phyloP scores from a whole-genome alignment of 1,140 invertebrate genomes.

The Papilio polyxenes region DNA sequence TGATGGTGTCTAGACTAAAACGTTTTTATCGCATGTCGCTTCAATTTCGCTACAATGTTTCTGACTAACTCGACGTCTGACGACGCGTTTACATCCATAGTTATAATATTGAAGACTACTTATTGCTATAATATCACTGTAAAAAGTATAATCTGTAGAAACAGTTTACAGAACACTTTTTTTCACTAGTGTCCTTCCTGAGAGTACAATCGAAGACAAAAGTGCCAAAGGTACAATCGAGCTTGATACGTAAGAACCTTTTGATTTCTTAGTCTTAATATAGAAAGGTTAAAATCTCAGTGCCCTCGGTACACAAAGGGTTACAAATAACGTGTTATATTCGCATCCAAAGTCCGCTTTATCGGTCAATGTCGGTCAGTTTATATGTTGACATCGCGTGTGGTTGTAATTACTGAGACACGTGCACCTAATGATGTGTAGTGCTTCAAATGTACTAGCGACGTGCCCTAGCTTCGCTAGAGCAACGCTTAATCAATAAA shows the following conservation, averaged over 20 bases:
- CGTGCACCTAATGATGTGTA: neutral
- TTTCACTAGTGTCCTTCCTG: neutral
- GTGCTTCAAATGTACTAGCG: neutral
- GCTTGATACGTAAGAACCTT: neutral
- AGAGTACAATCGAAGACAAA: neutral
- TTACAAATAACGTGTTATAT: slow-evolving; percentile 13
- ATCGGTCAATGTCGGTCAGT: slow-evolving; percentile 12
- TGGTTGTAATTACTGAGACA: neutral
- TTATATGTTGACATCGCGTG: neutral
- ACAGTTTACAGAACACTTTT: neutral
- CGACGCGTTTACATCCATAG: no score
- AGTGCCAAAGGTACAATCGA: neutral
- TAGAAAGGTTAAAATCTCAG: slow-evolving; percentile 2
- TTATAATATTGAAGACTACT: no score
- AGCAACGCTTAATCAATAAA: neutral
- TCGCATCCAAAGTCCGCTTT: slow-evolving; percentile 8
- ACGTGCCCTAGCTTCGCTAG: neutral
- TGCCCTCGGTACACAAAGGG: neutral
- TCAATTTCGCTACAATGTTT: neutral
- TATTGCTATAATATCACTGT: no score
- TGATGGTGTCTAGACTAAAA: slow-evolving; percentile 3
- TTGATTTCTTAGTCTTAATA: neutral
- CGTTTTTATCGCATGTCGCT: neutral
- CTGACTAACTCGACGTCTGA: neutral
- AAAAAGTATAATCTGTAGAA: no score